phyloP scores from a whole-genome alignment of 2,888 invertebrate genomes.

The Cantharis lateralis region DNA sequence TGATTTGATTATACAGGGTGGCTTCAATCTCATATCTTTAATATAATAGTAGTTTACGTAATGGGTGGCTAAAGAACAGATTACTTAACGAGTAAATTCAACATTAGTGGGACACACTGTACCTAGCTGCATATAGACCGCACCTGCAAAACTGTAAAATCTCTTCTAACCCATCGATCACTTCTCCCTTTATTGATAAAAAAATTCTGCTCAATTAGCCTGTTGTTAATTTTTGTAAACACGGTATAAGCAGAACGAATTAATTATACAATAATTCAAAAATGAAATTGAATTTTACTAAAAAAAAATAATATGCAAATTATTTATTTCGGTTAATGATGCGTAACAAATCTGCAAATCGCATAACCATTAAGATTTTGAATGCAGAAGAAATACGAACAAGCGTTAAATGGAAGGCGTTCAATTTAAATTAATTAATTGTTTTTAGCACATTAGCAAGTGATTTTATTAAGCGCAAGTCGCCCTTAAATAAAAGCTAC shows the following conservation, averaged over 20 bases:
- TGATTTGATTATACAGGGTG: too few species aligned
- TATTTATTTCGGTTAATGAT: not conserved
- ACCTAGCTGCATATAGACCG: too few species aligned
- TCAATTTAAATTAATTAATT: constrained; percentile 34
- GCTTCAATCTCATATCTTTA: too few species aligned
- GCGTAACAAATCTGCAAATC: not conserved
- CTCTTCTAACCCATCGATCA: not conserved
- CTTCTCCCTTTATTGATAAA: not conserved
- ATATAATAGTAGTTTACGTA: too few species aligned
- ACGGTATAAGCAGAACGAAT: not conserved
- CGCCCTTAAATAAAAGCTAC: constrained; percentile 30
- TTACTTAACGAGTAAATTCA: too few species aligned
- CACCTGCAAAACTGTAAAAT: not conserved
- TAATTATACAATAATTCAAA: not conserved
- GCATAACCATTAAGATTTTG: not conserved
- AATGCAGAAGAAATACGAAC: constrained; percentile 20
- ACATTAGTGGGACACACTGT: too few species aligned
- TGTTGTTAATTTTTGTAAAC: not conserved
- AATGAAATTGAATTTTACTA: not conserved
- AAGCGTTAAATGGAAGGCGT: constrained; percentile 32
- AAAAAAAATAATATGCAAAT: not conserved
- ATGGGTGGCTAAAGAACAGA: too few species aligned
- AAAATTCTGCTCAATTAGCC: not conserved
- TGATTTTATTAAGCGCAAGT: constrained; percentile 25
- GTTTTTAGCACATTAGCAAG: constrained; percentile 33